A percentile compares a stretch with the other conserved stretches of the same genome.
Evolutionary conservation across 2,888 invertebrate species (phyloP).

Genomic region (Cancer borealis): DNA sequence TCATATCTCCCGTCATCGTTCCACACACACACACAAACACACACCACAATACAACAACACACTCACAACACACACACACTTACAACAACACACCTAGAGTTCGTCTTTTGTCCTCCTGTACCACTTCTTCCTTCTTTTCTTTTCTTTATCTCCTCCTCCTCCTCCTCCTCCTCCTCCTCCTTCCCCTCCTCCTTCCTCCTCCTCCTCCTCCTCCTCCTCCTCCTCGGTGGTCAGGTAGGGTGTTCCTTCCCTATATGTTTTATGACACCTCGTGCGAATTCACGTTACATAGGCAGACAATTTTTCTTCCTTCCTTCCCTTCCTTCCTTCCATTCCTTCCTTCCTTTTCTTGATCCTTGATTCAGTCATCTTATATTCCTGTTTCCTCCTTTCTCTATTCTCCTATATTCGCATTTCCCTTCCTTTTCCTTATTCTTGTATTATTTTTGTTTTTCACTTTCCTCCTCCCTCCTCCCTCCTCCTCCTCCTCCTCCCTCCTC

Average conservation of each 20-base stretch:
- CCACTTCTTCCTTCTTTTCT: neutral
- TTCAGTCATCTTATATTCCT: neutral
- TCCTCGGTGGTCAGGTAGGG: neutral
- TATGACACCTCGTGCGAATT: neutral
- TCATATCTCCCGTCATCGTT: neutral
- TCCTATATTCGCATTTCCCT: neutral
- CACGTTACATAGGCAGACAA: too few relatives aligned
- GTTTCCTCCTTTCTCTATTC: neutral
- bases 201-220: neutral
- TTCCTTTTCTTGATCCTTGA: neutral
- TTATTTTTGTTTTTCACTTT: neutral
- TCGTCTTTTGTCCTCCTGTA: too few relatives aligned
- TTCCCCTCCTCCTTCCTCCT: neutral
- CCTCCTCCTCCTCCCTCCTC: neutral
- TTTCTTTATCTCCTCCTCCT: neutral
- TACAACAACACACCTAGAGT: neutral
- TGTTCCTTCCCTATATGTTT: neutral
- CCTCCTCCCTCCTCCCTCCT: neutral
- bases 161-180: neutral
- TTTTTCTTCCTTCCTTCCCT: too few relatives aligned
- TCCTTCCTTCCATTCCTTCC: neutral
- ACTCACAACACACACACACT: conserved; percentile 38
- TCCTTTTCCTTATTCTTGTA: neutral
- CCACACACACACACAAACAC: conserved; percentile 53
- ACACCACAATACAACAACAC: conserved; percentile 10